Percentiles rank a stretch among this genome's conserved stretches.
These are phyloP conservation scores for Astropecten irregularis DNA, from an alignment of 53 echinoderm and acorn worm species.

Conservation along the genomic window DNA sequence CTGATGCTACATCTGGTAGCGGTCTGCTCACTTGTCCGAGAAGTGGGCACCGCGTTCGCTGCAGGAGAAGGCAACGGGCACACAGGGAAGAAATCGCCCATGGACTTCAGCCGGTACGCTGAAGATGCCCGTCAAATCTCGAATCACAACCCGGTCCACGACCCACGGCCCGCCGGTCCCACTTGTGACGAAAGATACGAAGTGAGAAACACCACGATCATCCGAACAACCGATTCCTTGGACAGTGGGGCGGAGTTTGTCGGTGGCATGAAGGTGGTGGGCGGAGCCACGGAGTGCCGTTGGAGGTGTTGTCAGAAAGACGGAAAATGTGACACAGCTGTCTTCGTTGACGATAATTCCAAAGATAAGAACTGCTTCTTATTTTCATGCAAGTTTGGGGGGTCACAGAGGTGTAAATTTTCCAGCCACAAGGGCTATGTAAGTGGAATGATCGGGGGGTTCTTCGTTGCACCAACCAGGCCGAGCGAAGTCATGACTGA, in stretches of 20 bases:
- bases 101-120: slow-evolving; percentile 48
- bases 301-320: slow-evolving; percentile 65
- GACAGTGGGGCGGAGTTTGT: slow-evolving; percentile 68
- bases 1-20: slow-evolving; percentile 43
- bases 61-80: slow-evolving; percentile 23
- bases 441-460: slow-evolving; percentile 62
- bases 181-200: slow-evolving; percentile 39
- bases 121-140: slow-evolving; percentile 24
- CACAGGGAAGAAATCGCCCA: slow-evolving; percentile 33
- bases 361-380: slow-evolving; percentile 69
- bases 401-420: slow-evolving; percentile 51
- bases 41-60: neutral
- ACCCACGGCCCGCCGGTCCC: neutral
- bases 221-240: slow-evolving; percentile 87
- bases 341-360: slow-evolving; percentile 57
- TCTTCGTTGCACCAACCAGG: slow-evolving; percentile 6
- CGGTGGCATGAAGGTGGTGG: slow-evolving; percentile 48
- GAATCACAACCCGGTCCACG: neutral
- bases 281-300: slow-evolving; percentile 52
- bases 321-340: slow-evolving; percentile 65
- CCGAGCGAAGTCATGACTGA: neutral
- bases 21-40: neutral
- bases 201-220: slow-evolving; percentile 54
- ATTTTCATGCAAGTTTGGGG: slow-evolving; percentile 59
- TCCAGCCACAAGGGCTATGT: slow-evolving; percentile 66